Conservation (phyloP, 2,113 vertebrate species). For the Epinephelus lanceolatus region DNA sequence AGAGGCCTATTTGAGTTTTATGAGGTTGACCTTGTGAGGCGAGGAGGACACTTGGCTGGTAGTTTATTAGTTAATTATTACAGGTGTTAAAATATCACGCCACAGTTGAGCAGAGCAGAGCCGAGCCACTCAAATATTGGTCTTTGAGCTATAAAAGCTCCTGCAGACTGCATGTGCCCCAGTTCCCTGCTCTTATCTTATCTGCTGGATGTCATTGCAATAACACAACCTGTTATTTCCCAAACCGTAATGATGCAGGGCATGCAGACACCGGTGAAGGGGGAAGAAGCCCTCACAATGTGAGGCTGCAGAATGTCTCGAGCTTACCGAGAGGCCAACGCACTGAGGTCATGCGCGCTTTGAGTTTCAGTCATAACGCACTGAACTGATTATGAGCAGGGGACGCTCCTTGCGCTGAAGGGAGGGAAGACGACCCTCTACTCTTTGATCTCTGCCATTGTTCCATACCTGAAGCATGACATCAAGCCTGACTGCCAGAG, state of each 20-base stretch:
- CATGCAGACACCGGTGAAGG: constrained; percentile 22
- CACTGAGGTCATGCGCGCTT: constrained; percentile 69
- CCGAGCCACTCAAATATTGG: constrained; percentile 50
- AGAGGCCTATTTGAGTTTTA: constrained; percentile 44
- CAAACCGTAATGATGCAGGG: constrained; percentile 53
- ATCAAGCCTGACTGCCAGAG: constrained; percentile 70
- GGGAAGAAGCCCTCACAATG: constrained; percentile 28
- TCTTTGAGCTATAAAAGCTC: constrained; percentile 64
- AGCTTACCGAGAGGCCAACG: constrained; percentile 52
- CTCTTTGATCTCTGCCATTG: constrained; percentile 79
- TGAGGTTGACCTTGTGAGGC: constrained; percentile 52
- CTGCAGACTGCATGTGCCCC: constrained; percentile 18
- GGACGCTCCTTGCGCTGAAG: constrained; percentile 64
- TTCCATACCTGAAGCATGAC: constrained; percentile 83
- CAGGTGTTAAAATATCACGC: constrained; percentile 46
- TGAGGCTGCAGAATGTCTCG: constrained; percentile 43
- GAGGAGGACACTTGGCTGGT: constrained; percentile 26
- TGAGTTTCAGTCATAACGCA: constrained; percentile 70
- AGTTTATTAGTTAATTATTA: constrained; percentile 76
- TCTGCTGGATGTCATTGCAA: constrained; percentile 66
- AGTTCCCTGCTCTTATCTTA: constrained; percentile 70
- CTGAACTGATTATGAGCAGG: constrained; percentile 68
- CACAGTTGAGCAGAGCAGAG: constrained; percentile 22
- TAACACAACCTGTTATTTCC: constrained; percentile 74
- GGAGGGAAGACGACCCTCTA: constrained; percentile 47